Percentiles rank a stretch among this genome's conserved stretches.
Conservation (phyloP, 2,888 invertebrate genomes). For the Sinotaia quadrata region DNA sequence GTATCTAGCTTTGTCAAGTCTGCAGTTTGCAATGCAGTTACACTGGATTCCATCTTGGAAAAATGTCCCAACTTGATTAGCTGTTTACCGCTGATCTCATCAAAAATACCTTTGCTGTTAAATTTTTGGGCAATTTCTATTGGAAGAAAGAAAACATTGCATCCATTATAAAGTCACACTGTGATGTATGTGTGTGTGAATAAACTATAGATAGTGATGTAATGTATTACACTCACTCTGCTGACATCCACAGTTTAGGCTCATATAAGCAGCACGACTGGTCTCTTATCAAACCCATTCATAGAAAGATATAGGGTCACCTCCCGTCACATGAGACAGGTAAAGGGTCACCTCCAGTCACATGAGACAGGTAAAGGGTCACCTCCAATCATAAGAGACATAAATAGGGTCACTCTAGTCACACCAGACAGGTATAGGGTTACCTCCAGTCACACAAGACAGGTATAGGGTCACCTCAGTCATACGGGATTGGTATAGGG, state of each 20-base stretch:
- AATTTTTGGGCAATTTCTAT: slow-evolving; percentile 47
- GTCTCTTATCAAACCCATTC: too few species aligned
- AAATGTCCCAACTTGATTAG: slow-evolving; percentile 47
- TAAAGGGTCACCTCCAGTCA: not conserved
- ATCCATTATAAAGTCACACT: too few species aligned
- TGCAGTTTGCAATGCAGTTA: slow-evolving; percentile 43
- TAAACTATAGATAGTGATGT: too few species aligned
- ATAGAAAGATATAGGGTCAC: not conserved
- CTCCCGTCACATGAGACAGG: not conserved
- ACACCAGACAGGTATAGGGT: not conserved
- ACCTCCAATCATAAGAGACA: not conserved
- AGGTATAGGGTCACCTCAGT: not conserved
- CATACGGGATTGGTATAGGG: too few species aligned
- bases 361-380: not conserved
- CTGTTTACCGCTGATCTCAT: slow-evolving; percentile 49
- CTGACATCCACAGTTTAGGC: too few species aligned
- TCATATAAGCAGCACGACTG: too few species aligned
- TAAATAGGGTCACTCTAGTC: too few species aligned
- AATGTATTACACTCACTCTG: too few species aligned
- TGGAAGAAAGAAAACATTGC: not conserved
- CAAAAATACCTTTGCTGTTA: slow-evolving; percentile 58
- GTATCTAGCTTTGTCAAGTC: slow-evolving; percentile 54
- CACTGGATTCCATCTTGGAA: slow-evolving; percentile 43
- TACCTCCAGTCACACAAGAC: not conserved
- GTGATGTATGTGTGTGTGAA: too few species aligned